Conservation (phyloP, 1,140 invertebrate species). For the Theocolax elegans region DNA sequence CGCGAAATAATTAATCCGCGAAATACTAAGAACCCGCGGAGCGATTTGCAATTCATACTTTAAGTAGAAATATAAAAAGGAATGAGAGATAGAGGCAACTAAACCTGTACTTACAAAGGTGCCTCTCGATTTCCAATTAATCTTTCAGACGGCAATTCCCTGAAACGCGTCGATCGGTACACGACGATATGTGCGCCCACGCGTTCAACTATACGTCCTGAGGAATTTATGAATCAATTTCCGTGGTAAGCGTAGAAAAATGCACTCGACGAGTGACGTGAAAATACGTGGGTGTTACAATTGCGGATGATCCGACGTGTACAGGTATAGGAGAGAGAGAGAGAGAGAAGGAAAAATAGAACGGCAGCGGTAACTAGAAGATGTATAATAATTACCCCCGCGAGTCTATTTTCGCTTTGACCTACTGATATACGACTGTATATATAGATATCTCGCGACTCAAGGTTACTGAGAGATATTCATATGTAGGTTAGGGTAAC, state of each 20-base stretch:
- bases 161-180: not conserved
- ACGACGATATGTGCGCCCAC: not conserved
- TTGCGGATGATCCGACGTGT: not conserved
- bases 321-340: not conserved
- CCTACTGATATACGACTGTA: too few relatives aligned
- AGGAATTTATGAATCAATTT: conserved; percentile 31
- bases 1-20: too few relatives aligned
- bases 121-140: conserved; percentile 11
- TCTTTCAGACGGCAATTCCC: not conserved
- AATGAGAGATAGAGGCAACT: too few relatives aligned
- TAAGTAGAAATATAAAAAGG: too few relatives aligned
- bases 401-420: too few relatives aligned
- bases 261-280: too few relatives aligned
- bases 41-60: conserved; percentile 7
- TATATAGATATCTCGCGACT: too few relatives aligned
- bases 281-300: too few relatives aligned
- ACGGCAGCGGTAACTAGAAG: not conserved
- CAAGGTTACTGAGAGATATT: too few relatives aligned
- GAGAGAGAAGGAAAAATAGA: not conserved
- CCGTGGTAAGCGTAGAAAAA: not conserved
- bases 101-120: too few relatives aligned
- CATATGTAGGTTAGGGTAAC: too few relatives aligned
- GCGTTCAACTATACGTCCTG: not conserved
- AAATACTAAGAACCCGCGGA: not conserved
- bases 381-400: too few relatives aligned